Evolutionary conservation across 2,888 invertebrate genomes (phyloP).

Genomic region (Ligdia adustata): DNA sequence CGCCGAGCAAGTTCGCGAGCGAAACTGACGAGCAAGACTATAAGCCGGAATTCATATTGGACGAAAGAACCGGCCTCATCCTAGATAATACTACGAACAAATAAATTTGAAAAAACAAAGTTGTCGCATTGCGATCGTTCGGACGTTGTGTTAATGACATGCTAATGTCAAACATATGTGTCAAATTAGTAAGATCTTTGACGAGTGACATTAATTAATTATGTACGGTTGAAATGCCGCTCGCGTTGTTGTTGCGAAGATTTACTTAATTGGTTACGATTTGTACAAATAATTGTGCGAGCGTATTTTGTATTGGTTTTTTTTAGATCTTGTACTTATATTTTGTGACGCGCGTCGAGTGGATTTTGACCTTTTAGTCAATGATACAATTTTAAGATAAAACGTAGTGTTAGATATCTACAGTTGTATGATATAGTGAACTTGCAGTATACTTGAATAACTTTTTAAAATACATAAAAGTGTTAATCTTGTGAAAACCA

Average conservation of each 20-base stretch:
- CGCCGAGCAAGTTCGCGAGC: neutral
- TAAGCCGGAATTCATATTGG: slow-evolving; percentile 14
- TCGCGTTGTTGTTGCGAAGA: neutral
- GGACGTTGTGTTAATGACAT: neutral
- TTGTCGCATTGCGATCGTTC: neutral
- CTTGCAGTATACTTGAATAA: neutral
- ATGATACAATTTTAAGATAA: neutral
- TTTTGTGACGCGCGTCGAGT: neutral
- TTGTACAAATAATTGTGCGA: neutral
- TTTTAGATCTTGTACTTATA: neutral
- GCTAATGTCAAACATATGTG: slow-evolving; percentile 12
- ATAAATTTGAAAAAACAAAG: neutral
- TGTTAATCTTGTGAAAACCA: too few species aligned
- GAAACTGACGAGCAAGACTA: slow-evolving; percentile 5
- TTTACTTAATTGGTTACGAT: neutral
- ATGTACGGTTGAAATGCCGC: neutral
- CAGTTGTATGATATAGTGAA: slow-evolving; percentile 1
- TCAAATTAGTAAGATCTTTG: slow-evolving; percentile 23
- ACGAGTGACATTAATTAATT: neutral
- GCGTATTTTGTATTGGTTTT: neutral
- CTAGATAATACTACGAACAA: slow-evolving; percentile 12
- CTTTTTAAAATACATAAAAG: neutral
- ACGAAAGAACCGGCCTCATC: slow-evolving; percentile 17
- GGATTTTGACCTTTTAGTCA: slow-evolving; percentile 1
- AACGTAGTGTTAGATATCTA: neutral